Conservation (phyloP, 2,797 vertebrate genomes). For the Muraenolepis orangiensis region DNA sequence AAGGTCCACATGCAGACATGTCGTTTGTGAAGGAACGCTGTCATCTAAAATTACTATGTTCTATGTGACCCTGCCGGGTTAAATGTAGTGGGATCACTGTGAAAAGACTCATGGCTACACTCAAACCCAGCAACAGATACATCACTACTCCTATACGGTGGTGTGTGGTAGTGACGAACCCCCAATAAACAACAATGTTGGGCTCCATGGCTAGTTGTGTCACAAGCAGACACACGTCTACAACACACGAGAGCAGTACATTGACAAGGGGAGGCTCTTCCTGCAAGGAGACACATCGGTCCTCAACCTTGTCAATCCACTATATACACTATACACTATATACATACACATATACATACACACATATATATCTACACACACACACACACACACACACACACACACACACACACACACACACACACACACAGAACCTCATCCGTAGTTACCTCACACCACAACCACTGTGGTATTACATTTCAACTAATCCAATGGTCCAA, state of each 20-base stretch:
- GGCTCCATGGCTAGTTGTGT: not conserved
- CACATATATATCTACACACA: too few relatives aligned
- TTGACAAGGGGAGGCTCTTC: not conserved
- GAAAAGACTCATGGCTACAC: too few relatives aligned
- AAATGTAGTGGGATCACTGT: too few relatives aligned
- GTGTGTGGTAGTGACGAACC: not conserved
- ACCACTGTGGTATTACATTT: conserved; percentile 69
- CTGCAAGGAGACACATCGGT: conserved; percentile 4
- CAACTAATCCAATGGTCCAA: conserved; percentile 56
- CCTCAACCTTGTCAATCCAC: not conserved
- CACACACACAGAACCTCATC: conserved; percentile 24
- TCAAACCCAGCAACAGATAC: too few relatives aligned
- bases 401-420: conserved; percentile 9
- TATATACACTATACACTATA: too few relatives aligned
- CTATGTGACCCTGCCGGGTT: too few relatives aligned
- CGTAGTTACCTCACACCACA: conserved; percentile 42
- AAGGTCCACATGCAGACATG: not conserved
- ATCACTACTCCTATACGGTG: not conserved
- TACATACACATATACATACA: not conserved
- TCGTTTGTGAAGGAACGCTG: not conserved
- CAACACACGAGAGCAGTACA: not conserved
- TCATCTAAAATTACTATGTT: not conserved
- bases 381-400: not conserved
- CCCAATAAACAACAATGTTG: not conserved
- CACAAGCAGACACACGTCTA: not conserved